These are phyloP conservation scores for Eulemur mongoz DNA, from an alignment of 2,797 vertebrate species.

Conservation along the genomic window DNA sequence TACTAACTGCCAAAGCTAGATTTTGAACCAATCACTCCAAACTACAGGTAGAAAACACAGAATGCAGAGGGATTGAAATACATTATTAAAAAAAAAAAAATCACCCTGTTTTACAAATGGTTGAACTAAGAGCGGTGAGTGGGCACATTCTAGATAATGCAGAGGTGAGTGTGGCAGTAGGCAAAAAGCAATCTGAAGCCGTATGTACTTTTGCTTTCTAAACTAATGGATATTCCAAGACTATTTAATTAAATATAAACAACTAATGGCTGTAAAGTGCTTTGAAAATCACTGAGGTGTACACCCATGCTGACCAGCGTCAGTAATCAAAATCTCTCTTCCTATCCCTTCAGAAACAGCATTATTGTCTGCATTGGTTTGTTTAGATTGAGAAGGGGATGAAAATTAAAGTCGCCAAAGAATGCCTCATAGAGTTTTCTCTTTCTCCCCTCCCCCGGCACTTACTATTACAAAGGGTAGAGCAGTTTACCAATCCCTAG, in stretches of 20 bases:
- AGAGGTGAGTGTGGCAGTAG: neutral
- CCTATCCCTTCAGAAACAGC: neutral
- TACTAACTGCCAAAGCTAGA: neutral
- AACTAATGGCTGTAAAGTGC: constrained; percentile 33
- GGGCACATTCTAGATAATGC: neutral
- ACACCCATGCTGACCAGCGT: neutral
- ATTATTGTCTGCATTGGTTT: neutral
- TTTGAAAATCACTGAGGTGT: neutral
- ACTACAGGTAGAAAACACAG: neutral
- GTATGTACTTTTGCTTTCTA: constrained; percentile 23
- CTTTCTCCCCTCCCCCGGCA: neutral
- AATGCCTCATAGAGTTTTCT: neutral
- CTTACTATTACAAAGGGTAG: neutral
- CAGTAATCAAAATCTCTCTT: constrained; percentile 8
- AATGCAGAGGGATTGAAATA: neutral
- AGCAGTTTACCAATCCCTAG: neutral
- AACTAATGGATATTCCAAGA: neutral
- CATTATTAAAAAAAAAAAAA: neutral
- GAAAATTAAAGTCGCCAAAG: neutral
- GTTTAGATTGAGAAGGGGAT: neutral
- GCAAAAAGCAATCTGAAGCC: neutral
- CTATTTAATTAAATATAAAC: constrained; percentile 45
- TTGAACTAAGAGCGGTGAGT: neutral
- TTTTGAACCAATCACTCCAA: neutral
- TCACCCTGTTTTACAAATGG: neutral